Conservation (phyloP, 1,140 invertebrate genomes). For the Zaprionus capensis region DNA sequence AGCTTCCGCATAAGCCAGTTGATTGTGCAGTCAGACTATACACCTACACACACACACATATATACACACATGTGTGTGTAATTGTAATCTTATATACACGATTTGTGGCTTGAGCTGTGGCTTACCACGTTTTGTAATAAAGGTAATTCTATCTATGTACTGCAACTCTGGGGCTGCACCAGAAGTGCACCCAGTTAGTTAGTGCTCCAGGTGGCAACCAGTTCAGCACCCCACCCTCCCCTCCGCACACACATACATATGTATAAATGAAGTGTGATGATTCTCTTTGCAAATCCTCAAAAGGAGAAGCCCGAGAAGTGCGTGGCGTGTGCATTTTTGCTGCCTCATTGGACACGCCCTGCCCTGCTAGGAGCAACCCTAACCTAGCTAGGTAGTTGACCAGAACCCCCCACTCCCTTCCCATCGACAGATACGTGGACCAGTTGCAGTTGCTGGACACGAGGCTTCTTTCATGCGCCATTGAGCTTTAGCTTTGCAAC, state of each 20-base stretch:
- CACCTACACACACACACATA: background rate
- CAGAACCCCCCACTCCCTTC: background rate
- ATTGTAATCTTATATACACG: conserved; percentile 37
- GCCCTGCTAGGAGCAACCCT: background rate
- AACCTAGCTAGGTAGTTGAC: background rate
- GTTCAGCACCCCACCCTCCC: background rate
- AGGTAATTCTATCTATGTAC: conserved; percentile 76
- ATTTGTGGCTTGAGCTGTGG: conserved; percentile 61
- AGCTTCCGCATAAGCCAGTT: conserved; percentile 15
- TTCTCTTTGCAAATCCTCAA: conserved; percentile 72
- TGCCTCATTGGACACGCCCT: conserved; percentile 37
- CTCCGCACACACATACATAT: background rate
- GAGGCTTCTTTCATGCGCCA: conserved; percentile 46
- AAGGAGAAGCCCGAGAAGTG: conserved; percentile 71
- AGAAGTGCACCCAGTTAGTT: conserved; percentile 4
- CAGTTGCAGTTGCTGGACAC: background rate
- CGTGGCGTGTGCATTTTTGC: conserved; percentile 45
- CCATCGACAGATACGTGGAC: background rate
- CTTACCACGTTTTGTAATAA: conserved; percentile 82
- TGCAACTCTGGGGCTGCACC: conserved; percentile 20
- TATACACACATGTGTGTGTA: background rate
- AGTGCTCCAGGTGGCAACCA: background rate
- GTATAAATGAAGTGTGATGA: conserved; percentile 29
- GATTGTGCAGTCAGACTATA: background rate
- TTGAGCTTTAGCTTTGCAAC: conserved; percentile 23